Evolutionary conservation across 1,140 invertebrate genomes (phyloP).

Genomic region (Penaeus chinensis): DNA sequence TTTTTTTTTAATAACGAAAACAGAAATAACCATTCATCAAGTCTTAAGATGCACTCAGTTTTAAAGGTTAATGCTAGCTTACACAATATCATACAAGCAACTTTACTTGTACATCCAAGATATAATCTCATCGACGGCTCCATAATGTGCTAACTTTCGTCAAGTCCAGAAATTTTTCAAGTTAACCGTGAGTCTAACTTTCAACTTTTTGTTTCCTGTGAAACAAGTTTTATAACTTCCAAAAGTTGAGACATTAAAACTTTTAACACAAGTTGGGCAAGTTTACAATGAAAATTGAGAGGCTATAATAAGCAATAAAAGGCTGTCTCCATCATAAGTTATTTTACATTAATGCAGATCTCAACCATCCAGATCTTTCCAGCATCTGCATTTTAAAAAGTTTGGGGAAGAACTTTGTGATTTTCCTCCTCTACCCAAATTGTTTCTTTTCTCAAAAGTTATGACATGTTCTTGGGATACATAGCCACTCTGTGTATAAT

Average conservation of each 20-base stretch:
- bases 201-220: slow-evolving; percentile 19
- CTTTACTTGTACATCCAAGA: neutral
- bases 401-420: no score
- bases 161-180: neutral
- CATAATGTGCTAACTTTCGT: slow-evolving; percentile 24
- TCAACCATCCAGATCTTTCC: no score
- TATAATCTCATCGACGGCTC: slow-evolving; percentile 21
- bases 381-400: no score
- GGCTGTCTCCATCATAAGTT: slow-evolving; percentile 5
- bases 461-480: no score
- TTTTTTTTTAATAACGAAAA: no score
- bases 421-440: no score
- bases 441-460: no score
- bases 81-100: no score
- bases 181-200: slow-evolving; percentile 9
- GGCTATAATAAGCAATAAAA: slow-evolving; percentile 12
- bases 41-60: no score
- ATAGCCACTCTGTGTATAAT: no score
- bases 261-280: slow-evolving; percentile 47
- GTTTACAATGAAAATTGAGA: slow-evolving; percentile 35
- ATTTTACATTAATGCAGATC: neutral
- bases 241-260: slow-evolving; percentile 61
- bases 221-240: slow-evolving; percentile 42
- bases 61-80: no score
- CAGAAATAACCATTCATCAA: no score